phyloP scores from a whole-genome alignment of 2,797 vertebrate genomes.

The Tapirus indicus region DNA sequence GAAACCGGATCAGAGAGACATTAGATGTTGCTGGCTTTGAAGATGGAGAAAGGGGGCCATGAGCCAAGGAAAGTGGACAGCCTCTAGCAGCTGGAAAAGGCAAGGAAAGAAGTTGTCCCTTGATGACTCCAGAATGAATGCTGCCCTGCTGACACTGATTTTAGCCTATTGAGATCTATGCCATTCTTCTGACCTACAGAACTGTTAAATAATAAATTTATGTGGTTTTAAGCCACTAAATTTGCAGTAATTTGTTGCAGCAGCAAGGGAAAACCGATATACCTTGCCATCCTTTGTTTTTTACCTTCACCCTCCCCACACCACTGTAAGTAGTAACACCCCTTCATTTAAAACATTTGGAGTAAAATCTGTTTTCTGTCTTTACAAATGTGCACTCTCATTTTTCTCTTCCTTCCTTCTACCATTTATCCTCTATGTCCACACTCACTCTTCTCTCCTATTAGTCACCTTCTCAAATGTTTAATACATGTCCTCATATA shows the following conservation, averaged over 20 bases:
- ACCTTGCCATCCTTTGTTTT: not conserved
- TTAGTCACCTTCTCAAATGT: slow-evolving; percentile 15
- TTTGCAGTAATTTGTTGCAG: not conserved
- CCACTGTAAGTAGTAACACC: not conserved
- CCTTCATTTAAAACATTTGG: slow-evolving; percentile 8
- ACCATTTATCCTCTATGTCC: not conserved
- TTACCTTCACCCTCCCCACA: not conserved
- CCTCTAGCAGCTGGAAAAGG: slow-evolving; percentile 14
- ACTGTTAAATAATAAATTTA: slow-evolving; percentile 21
- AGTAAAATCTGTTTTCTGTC: not conserved
- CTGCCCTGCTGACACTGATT: not conserved
- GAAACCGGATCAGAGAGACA: not conserved
- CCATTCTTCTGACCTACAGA: not conserved
- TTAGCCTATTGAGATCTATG: not conserved
- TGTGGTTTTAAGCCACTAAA: slow-evolving; percentile 14
- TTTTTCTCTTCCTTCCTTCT: slow-evolving; percentile 38
- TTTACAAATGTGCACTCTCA: not conserved
- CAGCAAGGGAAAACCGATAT: not conserved
- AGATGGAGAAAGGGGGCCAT: not conserved
- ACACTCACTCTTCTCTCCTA: not conserved
- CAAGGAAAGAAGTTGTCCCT: not conserved
- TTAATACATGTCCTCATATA: not conserved
- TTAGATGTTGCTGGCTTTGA: slow-evolving; percentile 24
- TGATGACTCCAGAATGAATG: not conserved
- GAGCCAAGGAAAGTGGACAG: not conserved